These are phyloP conservation scores for Pagetopsis macropterus DNA, from an alignment of 2,797 vertebrate species.

Conservation along the genomic window DNA sequence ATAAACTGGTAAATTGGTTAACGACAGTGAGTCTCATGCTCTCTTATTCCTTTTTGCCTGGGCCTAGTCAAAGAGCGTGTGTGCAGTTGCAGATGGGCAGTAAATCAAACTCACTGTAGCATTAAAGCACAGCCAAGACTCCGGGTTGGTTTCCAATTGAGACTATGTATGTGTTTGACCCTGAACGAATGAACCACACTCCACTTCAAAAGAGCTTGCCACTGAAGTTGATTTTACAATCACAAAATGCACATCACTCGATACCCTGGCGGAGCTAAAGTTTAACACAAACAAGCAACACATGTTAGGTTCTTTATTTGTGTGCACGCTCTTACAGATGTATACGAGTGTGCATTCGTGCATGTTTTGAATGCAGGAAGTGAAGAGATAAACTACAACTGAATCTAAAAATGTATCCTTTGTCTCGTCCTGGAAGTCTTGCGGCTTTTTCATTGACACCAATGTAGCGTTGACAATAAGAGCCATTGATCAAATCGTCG, in stretches of 20 bases:
- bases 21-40: slow-evolving; percentile 68
- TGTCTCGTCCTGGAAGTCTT: slow-evolving; percentile 66
- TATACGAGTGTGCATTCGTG: neutral
- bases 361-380: slow-evolving; percentile 27
- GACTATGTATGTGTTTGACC: slow-evolving; percentile 68
- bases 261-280: slow-evolving; percentile 54
- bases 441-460: slow-evolving; percentile 70
- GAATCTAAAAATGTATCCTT: slow-evolving; percentile 71
- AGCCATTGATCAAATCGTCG: slow-evolving; percentile 78
- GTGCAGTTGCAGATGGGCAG: slow-evolving; percentile 75
- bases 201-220: slow-evolving; percentile 70
- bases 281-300: slow-evolving; percentile 67
- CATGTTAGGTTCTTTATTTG: slow-evolving; percentile 45
- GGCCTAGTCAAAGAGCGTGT: slow-evolving; percentile 69
- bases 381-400: slow-evolving; percentile 54
- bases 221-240: slow-evolving; percentile 75
- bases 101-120: slow-evolving; percentile 79
- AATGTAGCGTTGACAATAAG: slow-evolving; percentile 74
- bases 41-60: slow-evolving; percentile 65
- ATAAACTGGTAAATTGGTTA: slow-evolving; percentile 82
- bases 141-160: slow-evolving; percentile 71
- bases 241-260: slow-evolving; percentile 64
- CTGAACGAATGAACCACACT: slow-evolving; percentile 72
- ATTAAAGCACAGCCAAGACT: slow-evolving; percentile 70
- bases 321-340: slow-evolving; percentile 10